Conservation (phyloP, 2,888 invertebrate genomes). For the Drosophila emarginata region DNA sequence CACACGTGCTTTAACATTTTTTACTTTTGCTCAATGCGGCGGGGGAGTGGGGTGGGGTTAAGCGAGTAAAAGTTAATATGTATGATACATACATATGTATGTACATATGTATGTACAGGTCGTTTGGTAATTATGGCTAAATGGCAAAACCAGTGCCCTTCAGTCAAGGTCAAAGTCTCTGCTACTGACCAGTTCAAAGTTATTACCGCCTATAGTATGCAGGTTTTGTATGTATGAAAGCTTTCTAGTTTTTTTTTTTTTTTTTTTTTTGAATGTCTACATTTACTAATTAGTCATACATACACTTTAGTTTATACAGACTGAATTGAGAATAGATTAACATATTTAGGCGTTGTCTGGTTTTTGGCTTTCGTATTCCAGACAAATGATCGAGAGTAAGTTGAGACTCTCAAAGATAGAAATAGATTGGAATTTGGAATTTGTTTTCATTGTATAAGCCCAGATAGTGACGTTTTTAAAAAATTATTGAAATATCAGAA, state of each 20-base stretch:
- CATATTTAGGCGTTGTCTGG: slow-evolving; percentile 28
- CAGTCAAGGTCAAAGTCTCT: slow-evolving; percentile 65
- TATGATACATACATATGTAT: no score
- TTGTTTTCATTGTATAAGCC: background rate
- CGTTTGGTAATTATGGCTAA: slow-evolving; percentile 57
- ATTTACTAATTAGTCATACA: slow-evolving; percentile 43
- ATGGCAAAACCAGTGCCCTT: slow-evolving; percentile 66
- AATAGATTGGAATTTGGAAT: background rate
- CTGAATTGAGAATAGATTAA: slow-evolving; percentile 41
- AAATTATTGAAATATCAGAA: background rate
- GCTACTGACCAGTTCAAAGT: slow-evolving; percentile 58
- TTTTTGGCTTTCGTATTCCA: slow-evolving; percentile 27
- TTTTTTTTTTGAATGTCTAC: slow-evolving; percentile 16
- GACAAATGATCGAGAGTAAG: slow-evolving; percentile 18
- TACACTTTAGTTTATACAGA: slow-evolving; percentile 11
- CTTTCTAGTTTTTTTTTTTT: slow-evolving; percentile 8
- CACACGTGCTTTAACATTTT: background rate
- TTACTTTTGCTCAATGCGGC: background rate
- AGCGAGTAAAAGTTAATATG: background rate
- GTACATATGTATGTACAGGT: slow-evolving; percentile 3
- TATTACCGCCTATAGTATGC: slow-evolving; percentile 41
- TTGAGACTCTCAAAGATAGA: background rate
- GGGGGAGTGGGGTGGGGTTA: background rate
- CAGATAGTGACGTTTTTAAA: background rate
- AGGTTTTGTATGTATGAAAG: slow-evolving; percentile 28